These are phyloP conservation scores for Porites lutea DNA, from an alignment of 64 coral and sea anemone species.

Conservation along the genomic window DNA sequence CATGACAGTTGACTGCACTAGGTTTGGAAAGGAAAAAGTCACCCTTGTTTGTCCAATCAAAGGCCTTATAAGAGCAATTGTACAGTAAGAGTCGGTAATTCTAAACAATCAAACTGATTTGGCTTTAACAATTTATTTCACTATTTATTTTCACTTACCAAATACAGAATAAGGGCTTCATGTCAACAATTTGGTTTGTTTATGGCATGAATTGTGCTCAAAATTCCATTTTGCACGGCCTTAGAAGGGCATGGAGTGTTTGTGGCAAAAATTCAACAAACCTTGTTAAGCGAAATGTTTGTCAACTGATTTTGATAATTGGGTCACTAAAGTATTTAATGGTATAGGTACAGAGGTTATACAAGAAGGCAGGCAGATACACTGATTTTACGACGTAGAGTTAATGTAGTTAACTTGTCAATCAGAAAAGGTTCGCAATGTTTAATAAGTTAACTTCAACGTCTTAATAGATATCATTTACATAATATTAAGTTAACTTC, in stretches of 20 bases:
- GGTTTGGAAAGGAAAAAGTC: neutral
- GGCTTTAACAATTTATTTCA: no score
- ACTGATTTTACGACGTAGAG: no score
- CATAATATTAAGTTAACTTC: no score
- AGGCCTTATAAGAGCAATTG: neutral
- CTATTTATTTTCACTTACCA: no score
- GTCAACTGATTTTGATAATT: no score
- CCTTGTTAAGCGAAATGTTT: neutral
- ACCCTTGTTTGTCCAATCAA: neutral
- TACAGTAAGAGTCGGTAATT: slow-evolving; percentile 1
- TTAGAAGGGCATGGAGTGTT: neutral
- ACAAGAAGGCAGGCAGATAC: neutral
- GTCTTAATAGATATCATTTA: no score
- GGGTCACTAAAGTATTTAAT: no score
- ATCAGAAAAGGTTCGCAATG: no score
- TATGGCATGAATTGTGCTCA: neutral
- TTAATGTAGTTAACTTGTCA: no score
- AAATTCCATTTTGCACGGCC: neutral
- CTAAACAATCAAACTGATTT: no score
- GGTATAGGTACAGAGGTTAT: neutral
- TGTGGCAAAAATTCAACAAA: neutral
- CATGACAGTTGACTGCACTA: neutral
- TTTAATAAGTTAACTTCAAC: no score
- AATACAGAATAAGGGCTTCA: neutral
- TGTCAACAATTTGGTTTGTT: neutral